These are phyloP conservation scores for Gallinago stenura DNA, from an alignment of 2,797 vertebrate species.

Conservation along the genomic window DNA sequence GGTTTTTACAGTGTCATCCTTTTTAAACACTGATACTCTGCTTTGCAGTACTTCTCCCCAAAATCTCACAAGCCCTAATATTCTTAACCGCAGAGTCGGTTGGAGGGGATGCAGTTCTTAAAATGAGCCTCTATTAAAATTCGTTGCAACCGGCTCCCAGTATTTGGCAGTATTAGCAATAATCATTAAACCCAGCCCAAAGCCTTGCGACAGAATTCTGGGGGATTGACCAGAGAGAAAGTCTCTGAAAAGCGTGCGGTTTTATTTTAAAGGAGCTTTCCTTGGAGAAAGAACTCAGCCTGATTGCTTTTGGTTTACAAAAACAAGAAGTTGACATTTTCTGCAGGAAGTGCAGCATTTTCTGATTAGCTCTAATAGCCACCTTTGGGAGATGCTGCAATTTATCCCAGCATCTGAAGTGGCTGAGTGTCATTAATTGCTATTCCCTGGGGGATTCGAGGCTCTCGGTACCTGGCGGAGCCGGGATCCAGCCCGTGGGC, in stretches of 20 bases:
- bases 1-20: background rate
- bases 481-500: slow-evolving; percentile 24
- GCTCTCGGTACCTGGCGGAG: slow-evolving; percentile 54
- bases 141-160: background rate
- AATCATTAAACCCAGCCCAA: background rate
- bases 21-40: too few relatives aligned
- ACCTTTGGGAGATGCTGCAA: slow-evolving; percentile 67
- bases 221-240: background rate
- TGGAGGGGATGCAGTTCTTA: background rate
- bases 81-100: background rate
- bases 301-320: slow-evolving; percentile 61
- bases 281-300: slow-evolving; percentile 22
- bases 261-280: slow-evolving; percentile 40
- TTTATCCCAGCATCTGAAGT: slow-evolving; percentile 66
- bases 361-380: slow-evolving; percentile 75
- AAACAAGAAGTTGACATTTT: slow-evolving; percentile 76
- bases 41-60: too few relatives aligned
- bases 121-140: background rate
- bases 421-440: slow-evolving; percentile 68
- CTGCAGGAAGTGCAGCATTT: slow-evolving; percentile 69
- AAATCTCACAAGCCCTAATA: too few relatives aligned
- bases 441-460: slow-evolving; percentile 38
- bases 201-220: background rate
- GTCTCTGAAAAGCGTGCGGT: background rate
- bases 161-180: background rate